Percentiles rank a stretch among this genome's conserved stretches.
phyloP scores from a whole-genome alignment of 2,888 invertebrate genomes.

The Eupithecia abbreviata region DNA sequence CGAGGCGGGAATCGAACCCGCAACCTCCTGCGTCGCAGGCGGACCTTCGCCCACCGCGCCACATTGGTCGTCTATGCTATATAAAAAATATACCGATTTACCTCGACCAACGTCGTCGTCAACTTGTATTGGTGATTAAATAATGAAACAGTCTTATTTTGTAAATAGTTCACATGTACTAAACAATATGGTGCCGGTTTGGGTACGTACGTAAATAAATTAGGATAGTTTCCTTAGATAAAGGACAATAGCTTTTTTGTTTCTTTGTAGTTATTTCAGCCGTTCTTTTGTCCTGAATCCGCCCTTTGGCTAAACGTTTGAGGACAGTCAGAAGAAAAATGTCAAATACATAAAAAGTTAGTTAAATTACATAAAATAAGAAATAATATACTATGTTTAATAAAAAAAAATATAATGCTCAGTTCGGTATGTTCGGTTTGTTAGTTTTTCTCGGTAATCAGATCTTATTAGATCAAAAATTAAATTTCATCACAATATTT shows the following conservation, averaged over 20 bases:
- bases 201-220: background rate
- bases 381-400: no score
- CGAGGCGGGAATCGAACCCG: background rate
- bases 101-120: background rate
- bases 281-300: background rate
- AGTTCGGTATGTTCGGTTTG: background rate
- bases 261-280: background rate
- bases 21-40: background rate
- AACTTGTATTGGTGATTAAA: background rate
- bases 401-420: no score
- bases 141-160: background rate
- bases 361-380: no score
- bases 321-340: background rate
- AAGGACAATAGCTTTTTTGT: conserved; percentile 1
- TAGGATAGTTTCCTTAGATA: background rate
- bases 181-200: background rate
- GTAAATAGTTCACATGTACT: background rate
- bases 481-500: no score
- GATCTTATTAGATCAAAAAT: no score
- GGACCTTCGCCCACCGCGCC: no score
- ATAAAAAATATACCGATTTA: no score
- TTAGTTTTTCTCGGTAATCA: background rate
- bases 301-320: conserved; percentile 2
- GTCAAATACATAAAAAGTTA: background rate
- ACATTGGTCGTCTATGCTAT: no score